phyloP scores from a whole-genome alignment of 2,888 invertebrate species.

The Drosophila acutilabella region DNA sequence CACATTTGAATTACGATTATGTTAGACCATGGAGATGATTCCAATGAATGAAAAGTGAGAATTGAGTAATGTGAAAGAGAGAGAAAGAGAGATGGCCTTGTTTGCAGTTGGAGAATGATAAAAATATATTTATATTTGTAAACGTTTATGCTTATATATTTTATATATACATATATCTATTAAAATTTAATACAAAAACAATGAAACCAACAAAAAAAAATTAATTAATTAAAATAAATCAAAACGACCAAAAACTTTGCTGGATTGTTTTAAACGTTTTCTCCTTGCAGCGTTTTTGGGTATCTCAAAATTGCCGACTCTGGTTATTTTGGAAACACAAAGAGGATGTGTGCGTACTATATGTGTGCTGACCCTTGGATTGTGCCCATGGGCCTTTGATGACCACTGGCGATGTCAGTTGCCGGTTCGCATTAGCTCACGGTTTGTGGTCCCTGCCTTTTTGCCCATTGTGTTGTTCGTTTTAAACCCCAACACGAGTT shows the following conservation, averaged over 20 bases:
- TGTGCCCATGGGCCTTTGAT: constrained; percentile 36
- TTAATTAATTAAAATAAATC: constrained; percentile 51
- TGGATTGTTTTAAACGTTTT: neutral
- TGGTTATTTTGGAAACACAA: constrained; percentile 15
- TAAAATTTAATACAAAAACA: constrained; percentile 50
- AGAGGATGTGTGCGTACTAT: constrained; percentile 11
- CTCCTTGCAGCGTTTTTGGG: too few relatives aligned
- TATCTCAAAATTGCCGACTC: constrained; percentile 3
- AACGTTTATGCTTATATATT: constrained; percentile 75
- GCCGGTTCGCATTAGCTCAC: constrained; percentile 24
- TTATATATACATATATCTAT: constrained; percentile 66
- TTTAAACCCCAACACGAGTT: constrained; percentile 57
- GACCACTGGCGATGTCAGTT: constrained; percentile 35
- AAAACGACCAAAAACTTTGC: constrained; percentile 48
- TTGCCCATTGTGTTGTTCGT: constrained; percentile 44
- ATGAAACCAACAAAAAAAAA: constrained; percentile 42
- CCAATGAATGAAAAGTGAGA: constrained; percentile 45
- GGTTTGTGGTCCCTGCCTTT: constrained; percentile 18
- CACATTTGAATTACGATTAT: constrained; percentile 44
- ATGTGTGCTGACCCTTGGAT: constrained; percentile 7
- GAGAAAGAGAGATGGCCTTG: constrained; percentile 28
- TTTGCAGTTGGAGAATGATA: constrained; percentile 53
- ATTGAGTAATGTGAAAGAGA: constrained; percentile 33
- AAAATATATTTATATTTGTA: constrained; percentile 75
- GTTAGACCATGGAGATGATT: constrained; percentile 42